Conservation (phyloP, 1,140 invertebrate species). For the Drosophila erecta region DNA sequence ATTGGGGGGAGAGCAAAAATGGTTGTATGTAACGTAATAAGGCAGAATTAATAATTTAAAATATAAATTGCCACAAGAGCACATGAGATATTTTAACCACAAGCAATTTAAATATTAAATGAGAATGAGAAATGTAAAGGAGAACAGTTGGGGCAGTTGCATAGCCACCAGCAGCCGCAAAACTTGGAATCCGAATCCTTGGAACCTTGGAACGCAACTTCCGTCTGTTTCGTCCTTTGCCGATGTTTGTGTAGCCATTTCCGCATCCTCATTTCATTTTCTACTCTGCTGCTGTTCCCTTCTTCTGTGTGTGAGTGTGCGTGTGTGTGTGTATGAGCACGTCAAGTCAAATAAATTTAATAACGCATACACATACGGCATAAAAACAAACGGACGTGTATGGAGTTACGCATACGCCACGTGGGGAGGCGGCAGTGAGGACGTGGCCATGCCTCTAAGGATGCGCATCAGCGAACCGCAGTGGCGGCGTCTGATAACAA, state of each 20-base stretch:
- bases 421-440: slow-evolving; percentile 46
- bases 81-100: slow-evolving; percentile 82
- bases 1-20: slow-evolving; percentile 1
- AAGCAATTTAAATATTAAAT: slow-evolving; percentile 84
- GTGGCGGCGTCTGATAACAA: slow-evolving; percentile 70
- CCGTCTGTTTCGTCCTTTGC: slow-evolving; percentile 28
- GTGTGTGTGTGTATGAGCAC: slow-evolving; percentile 56
- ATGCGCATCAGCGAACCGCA: slow-evolving; percentile 70
- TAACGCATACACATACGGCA: slow-evolving; percentile 79
- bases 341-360: slow-evolving; percentile 84
- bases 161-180: slow-evolving; percentile 33
- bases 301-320: not conserved
- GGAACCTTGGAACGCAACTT: slow-evolving; percentile 21
- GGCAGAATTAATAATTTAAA: slow-evolving; percentile 80
- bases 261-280: slow-evolving; percentile 12
- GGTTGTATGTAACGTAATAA: slow-evolving; percentile 68
- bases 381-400: slow-evolving; percentile 49
- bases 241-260: slow-evolving; percentile 59
- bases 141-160: slow-evolving; percentile 39
- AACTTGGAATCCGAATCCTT: slow-evolving; percentile 4
- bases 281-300: not conserved
- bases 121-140: slow-evolving; percentile 49
- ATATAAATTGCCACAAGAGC: slow-evolving; percentile 79
- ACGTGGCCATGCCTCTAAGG: slow-evolving; percentile 46
- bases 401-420: slow-evolving; percentile 72